Evolutionary conservation across 2,113 vertebrate genomes (phyloP), one percentile per base, ranked within the genome.

Genomic region (Narcine bancroftii): DNA sequence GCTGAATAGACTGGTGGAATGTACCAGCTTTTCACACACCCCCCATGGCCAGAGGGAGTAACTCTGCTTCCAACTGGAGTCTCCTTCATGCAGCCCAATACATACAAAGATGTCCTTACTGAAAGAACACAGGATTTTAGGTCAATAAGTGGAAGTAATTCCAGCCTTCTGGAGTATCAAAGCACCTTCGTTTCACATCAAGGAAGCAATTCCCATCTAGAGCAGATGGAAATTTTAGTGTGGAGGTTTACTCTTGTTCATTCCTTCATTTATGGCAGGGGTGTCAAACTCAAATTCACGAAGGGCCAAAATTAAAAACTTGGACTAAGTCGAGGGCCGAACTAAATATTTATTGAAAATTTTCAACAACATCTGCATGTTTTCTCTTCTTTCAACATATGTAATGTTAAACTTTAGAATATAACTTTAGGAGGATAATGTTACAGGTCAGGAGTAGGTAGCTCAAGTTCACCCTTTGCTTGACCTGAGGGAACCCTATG

Each of bases 1-100:
- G 94, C 97, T 94, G 94, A 99, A 98, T 63, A 93, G 94, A 93
- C 87, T 94, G 92, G 94, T 93, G 0, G 94, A 94, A 29, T 97
- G 95, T 92, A 98, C 97, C 91, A 99, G 76, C 93, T 98, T 97
- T 92, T 99, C 99, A 94, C 99, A 99, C 0, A 96, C 95, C 2
- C 99, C 99, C 96, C 98, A 97, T 0, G 99, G 99, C 98, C 98
- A 98, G 47, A 96, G 97, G 0, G 96, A 96, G 94, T 98, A 97
- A 91, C 95, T 96, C 66, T 93, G 96, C 77, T 96, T 96, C 99
- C 99, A 99, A 83, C 97, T 98, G 0, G 95, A 94, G 95, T 99
- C 99, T 53, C 97, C 98, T 92, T 99, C 97, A 4, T 98, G 95
- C 92, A 99, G 96, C 72, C 99, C 98, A 83, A 99, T 99, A 94